Percentiles rank a stretch among this genome's conserved stretches.
phyloP scores from a whole-genome alignment of 2,888 invertebrate species.

The Drosophila bunnanda region DNA sequence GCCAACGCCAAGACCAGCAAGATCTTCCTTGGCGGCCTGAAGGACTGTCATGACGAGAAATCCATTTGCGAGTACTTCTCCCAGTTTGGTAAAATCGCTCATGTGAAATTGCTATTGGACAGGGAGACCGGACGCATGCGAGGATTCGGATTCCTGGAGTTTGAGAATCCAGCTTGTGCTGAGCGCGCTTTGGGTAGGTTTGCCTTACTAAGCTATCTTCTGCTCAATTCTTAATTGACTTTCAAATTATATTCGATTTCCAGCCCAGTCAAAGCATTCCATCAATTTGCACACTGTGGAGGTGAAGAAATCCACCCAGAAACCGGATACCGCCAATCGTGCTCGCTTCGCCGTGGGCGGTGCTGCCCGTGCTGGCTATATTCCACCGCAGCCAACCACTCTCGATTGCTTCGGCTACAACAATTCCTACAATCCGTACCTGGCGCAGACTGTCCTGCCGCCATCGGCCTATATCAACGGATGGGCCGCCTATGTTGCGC shows the following conservation, averaged over 20 bases:
- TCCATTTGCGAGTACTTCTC: slow-evolving; percentile 78
- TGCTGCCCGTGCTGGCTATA: slow-evolving; percentile 75
- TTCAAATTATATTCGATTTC: background rate
- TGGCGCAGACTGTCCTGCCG: slow-evolving; percentile 59
- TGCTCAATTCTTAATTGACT: background rate
- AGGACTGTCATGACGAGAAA: slow-evolving; percentile 80
- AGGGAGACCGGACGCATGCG: slow-evolving; percentile 82
- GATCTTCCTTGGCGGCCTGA: slow-evolving; percentile 82
- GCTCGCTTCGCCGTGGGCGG: slow-evolving; percentile 83
- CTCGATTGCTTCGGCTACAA: slow-evolving; percentile 50
- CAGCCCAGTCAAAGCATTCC: slow-evolving; percentile 77
- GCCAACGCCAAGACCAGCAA: slow-evolving; percentile 71
- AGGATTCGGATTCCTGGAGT: slow-evolving; percentile 83
- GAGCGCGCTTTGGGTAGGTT: slow-evolving; percentile 81
- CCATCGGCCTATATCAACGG: slow-evolving; percentile 74
- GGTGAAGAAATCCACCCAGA: slow-evolving; percentile 82
- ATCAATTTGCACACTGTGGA: slow-evolving; percentile 78
- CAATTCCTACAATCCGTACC: slow-evolving; percentile 67
- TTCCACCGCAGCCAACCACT: slow-evolving; percentile 66
- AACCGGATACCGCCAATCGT: slow-evolving; percentile 70
- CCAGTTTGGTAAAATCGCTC: slow-evolving; percentile 76
- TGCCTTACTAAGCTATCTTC: background rate
- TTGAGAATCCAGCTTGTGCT: slow-evolving; percentile 78
- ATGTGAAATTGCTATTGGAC: slow-evolving; percentile 80
- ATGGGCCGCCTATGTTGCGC: slow-evolving; percentile 74